Evolutionary conservation across 1,140 invertebrate species (phyloP), one percentile per base, ranked within the genome.

Genomic region (Pseudomyrmex gracilis): DNA sequence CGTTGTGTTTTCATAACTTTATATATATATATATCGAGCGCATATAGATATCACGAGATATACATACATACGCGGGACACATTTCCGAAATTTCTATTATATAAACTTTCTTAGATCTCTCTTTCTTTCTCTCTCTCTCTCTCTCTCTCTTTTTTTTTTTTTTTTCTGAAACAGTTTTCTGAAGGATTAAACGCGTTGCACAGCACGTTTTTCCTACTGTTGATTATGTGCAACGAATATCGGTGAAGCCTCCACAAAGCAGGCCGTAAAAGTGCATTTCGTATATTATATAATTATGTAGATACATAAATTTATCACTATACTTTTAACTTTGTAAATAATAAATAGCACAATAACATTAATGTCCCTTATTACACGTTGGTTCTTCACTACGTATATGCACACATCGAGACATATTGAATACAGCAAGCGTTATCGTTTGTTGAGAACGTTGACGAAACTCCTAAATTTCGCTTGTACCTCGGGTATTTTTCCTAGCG

Each of bases 361-460:
- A 84, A 90, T 84, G 86, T 86, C 80, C 83, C 70, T 90, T 87
- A 89, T 76, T 89, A 88, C 85, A 85, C 80, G 53, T 86, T 91
- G 85, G 86, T 90, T 91, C 83, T 86, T 85, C 77, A 73, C 83
- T 86, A 90, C 87, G 76, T 88, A 88, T 90, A 82, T 90, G 83
- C 73, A 89, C 85, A 88, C 84, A 77, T 84, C 51, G 70, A 71
- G 53, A 89, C 68, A 85, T 83, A 85, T 85, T 73, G 64, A 49
- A 83, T 90, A 73, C 9, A 88, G 89, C 88, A 91, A 93, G 90
- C 90, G 94, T 94, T 94, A 94, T 94, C 94, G 94, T 90, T 92
- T 92, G 88, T 94, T 94, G 24, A 94, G 90, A n/a, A 94, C 91
- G 82, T 94, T 94, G 60, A 91, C 92, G 73, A 94, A 93, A 47